These are phyloP conservation scores for Coremacera marginata DNA, from an alignment of 2,888 invertebrate species.

Conservation along the genomic window DNA sequence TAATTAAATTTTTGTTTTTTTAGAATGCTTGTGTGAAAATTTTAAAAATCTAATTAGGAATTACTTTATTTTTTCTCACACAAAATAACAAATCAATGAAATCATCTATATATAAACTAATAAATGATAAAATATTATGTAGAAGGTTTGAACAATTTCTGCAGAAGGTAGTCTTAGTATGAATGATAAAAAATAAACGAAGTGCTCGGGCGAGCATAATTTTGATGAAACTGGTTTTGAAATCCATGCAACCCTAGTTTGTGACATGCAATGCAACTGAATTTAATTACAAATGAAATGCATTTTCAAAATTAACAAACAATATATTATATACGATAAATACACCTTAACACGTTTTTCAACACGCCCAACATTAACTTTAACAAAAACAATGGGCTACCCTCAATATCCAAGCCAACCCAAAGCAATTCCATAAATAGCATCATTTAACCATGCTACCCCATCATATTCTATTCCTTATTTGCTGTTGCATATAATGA, in stretches of 20 bases:
- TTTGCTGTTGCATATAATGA: not conserved
- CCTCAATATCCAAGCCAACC: not conserved
- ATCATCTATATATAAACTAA: too few relatives aligned
- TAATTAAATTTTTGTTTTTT: not conserved
- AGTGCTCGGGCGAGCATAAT: too few relatives aligned
- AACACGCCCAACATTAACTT: not conserved
- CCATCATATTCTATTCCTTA: too few relatives aligned
- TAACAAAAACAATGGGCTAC: not conserved
- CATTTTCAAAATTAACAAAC: constrained; percentile 4
- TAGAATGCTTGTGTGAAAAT: not conserved
- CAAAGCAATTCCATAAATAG: not conserved
- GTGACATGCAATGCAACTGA: too few relatives aligned
- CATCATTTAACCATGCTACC: not conserved
- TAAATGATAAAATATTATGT: too few relatives aligned
- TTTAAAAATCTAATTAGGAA: not conserved
- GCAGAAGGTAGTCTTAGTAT: too few relatives aligned
- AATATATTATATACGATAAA: not conserved
- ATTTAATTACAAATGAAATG: not conserved
- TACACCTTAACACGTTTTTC: not conserved
- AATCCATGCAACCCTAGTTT: too few relatives aligned
- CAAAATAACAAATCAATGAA: not conserved
- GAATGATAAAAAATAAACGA: too few relatives aligned
- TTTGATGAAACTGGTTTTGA: too few relatives aligned
- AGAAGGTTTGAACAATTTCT: too few relatives aligned
- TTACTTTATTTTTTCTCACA: not conserved